phyloP scores from a whole-genome alignment of 2,113 vertebrate species.

The Dromiciops gliroides region DNA sequence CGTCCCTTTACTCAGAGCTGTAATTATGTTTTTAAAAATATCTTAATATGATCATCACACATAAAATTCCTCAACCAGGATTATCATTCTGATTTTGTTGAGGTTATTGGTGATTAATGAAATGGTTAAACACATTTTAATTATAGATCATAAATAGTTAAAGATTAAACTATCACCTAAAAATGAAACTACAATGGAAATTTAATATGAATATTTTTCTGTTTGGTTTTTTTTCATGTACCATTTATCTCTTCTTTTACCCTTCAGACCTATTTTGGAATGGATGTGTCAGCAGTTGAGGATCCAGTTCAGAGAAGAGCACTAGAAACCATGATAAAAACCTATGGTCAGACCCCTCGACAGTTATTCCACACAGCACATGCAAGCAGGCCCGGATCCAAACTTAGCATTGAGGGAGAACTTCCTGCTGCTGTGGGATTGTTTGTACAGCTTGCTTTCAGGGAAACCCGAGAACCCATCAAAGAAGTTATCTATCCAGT shows the following conservation, averaged over 20 bases:
- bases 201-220: not conserved
- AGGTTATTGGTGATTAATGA: slow-evolving; percentile 8
- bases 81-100: not conserved
- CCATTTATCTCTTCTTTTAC: not conserved
- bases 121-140: slow-evolving; percentile 8
- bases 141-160: slow-evolving; percentile 31
- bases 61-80: not conserved
- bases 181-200: not conserved
- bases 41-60: not conserved
- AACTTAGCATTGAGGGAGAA: slow-evolving; percentile 93
- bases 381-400: slow-evolving; percentile 88
- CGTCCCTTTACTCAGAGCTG: not conserved
- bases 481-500: slow-evolving; percentile 94
- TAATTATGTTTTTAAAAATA: not conserved
- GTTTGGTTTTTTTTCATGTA: not conserved
- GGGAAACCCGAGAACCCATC: slow-evolving; percentile 91
- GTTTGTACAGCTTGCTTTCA: slow-evolving; percentile 96
- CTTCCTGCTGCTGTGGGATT: slow-evolving; percentile 96
- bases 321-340: slow-evolving; percentile 99
- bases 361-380: slow-evolving; percentile 94
- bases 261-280: slow-evolving; percentile 96
- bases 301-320: slow-evolving; percentile 97
- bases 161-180: not conserved
- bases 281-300: slow-evolving; percentile 98
- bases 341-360: slow-evolving; percentile 96